Evolutionary conservation across 2,888 invertebrate species (phyloP), one percentile per base, ranked within the genome.

Genomic region (Protodeltote pygarga): DNA sequence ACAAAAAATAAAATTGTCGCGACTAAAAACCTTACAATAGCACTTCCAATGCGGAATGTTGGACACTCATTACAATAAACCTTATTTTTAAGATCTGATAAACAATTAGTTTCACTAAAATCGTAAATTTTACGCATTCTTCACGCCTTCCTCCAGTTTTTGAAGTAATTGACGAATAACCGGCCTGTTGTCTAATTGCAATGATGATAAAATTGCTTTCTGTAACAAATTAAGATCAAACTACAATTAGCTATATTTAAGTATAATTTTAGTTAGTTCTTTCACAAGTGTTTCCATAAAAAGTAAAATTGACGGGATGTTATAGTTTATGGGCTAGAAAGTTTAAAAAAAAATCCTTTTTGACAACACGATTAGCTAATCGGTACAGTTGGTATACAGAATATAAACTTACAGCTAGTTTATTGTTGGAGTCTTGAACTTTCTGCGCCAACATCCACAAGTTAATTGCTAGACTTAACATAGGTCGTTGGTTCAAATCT

Each of bases 361-460:
- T n/a, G n/a, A n/a, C n/a, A n/a, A n/a, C n/a, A n/a, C n/a, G n/a
- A n/a, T n/a, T n/a, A n/a, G n/a, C n/a, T n/a, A n/a, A n/a, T n/a
- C n/a, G n/a, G n/a, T n/a, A n/a, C n/a, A n/a, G n/a, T n/a, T n/a
- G n/a, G n/a, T n/a, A n/a, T n/a, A n/a, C n/a, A n/a, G n/a, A n/a
- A n/a, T n/a, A n/a, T 25, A 3, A 14, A 39, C 85, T 84, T 54
- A 89, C 89, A 28, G 83, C 79, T 19, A 81, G 60, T 64, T 80
- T 89, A 49, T 78, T 79, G 52, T 85, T 83, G 0, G 83, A 75
- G 39, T 87, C 84, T 33, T 86, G 85, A 23, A 84, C 42, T 83
- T 96, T 97, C 62, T 95, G 94, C 10, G 95, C 94, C 59, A 98
- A 88, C 73, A 94, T 93, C 97, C 98, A 98, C 27, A 98, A 89